Conservation (phyloP, 2,888 invertebrate genomes). For the Branchinecta sandiegonensis region DNA sequence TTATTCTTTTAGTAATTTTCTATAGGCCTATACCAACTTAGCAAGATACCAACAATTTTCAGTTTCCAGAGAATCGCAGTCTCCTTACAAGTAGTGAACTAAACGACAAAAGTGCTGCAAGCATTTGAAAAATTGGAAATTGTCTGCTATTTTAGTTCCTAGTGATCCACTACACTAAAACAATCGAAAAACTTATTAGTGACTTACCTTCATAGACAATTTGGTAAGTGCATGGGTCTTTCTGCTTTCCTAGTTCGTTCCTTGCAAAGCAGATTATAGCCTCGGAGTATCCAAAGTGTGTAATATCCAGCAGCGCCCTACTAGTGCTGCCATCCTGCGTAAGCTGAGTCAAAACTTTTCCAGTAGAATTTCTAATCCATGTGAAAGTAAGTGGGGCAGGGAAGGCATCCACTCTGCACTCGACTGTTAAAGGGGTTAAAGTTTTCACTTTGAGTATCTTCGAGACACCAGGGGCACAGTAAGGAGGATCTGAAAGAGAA, state of each 20-base stretch:
- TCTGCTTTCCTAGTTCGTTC: constrained; percentile 9
- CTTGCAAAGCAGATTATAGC: background rate
- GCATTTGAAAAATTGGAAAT: too few species aligned
- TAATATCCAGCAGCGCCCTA: background rate
- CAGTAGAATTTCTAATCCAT: background rate
- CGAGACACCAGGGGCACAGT: background rate
- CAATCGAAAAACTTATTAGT: too few species aligned
- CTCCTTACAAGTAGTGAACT: too few species aligned
- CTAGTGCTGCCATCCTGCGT: background rate
- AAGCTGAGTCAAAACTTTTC: background rate
- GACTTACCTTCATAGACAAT: background rate
- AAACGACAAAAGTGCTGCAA: too few species aligned
- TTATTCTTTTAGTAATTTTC: too few species aligned
- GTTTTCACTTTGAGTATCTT: background rate
- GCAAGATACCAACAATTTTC: too few species aligned
- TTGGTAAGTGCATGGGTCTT: background rate
- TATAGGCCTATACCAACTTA: too few species aligned
- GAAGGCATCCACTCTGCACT: background rate
- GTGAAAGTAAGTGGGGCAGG: background rate
- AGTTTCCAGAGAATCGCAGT: too few species aligned
- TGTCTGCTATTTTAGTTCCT: too few species aligned
- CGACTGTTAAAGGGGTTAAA: background rate
- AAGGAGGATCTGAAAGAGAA: constrained; percentile 6
- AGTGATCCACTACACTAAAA: too few species aligned
- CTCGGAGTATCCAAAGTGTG: background rate